Evolutionary conservation across 2,797 vertebrate species (phyloP), one percentile per base, ranked within the genome.

Genomic region (Micromesistius poutassou): DNA sequence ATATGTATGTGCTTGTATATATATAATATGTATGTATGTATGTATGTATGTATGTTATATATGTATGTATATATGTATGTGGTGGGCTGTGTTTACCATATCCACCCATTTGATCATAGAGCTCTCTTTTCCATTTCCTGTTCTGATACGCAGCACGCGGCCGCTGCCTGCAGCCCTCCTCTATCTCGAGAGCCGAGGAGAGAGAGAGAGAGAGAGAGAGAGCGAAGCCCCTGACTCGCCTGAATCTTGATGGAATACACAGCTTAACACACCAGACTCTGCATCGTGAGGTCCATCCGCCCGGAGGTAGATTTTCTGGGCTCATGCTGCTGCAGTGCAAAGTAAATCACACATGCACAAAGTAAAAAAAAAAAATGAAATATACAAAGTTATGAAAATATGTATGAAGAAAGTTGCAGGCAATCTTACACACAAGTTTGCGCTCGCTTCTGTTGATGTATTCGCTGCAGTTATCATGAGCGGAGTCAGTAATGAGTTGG

Each of bases 231-330:
- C 40, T 42, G 40, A 42, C 40, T 42, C 2, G 40, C 40, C 40
- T 42, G 73, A 9, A 1, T 79, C 68, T 78, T 76, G 78, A 75
- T 73, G 38, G 38, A 74, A 73, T 74, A 71, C 68, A 75, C 71
- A 80, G 72, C 72, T 33, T 4, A 73, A 36, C 71, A 33, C 74
- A 62, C 55, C 78, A 82, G 75, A 79, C 62, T 77, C 75, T 70
- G 28, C 28, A 30, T 14, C 80, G 70, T 12, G 10, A 55, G 22
- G 33, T 73, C 31, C 19, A 19, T 68, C 46, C 16, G 42, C 19
- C 28, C 30, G 76, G 76, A 50, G 19, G 72, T 76, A 8, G 13
- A 13, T 35, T 71, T 71, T 10, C 22, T 28, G 38, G 30, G 50
- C 19, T 38, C 46, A 71, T 4, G 6, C 55, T 30, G 73, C 55